Evolutionary conservation across 2,888 invertebrate genomes (phyloP).

Genomic region (Diarsia brunnea): DNA sequence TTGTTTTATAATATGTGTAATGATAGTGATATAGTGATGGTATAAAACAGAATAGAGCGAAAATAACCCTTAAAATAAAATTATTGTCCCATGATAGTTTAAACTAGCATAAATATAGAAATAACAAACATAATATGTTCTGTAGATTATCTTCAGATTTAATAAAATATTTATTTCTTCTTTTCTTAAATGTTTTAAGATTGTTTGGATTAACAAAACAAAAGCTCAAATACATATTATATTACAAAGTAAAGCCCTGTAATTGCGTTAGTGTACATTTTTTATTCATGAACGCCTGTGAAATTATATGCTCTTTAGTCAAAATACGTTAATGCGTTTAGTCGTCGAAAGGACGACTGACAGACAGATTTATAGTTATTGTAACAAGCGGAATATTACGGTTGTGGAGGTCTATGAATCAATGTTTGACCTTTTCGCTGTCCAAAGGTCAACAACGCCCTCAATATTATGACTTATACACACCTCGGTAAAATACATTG

Average conservation of each 20-base stretch:
- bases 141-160: neutral
- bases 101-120: neutral
- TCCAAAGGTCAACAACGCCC: constrained; percentile 5
- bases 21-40: no score
- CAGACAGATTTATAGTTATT: neutral
- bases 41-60: neutral
- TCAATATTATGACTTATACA: neutral
- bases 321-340: neutral
- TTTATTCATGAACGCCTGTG: neutral
- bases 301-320: neutral
- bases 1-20: no score
- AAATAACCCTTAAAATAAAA: neutral
- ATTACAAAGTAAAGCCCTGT: neutral
- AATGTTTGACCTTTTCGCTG: constrained; percentile 6
- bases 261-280: neutral
- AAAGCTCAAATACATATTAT: neutral
- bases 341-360: neutral
- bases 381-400: neutral
- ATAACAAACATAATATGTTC: neutral
- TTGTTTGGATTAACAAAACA: neutral
- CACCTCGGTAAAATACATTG: neutral
- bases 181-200: neutral
- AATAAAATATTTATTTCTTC: neutral
- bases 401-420: neutral
- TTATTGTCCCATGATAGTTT: neutral